A percentile compares a stretch with the other conserved stretches of the same genome.
phyloP scores from a whole-genome alignment of 2,888 invertebrate species.

The Athetis lepigone region DNA sequence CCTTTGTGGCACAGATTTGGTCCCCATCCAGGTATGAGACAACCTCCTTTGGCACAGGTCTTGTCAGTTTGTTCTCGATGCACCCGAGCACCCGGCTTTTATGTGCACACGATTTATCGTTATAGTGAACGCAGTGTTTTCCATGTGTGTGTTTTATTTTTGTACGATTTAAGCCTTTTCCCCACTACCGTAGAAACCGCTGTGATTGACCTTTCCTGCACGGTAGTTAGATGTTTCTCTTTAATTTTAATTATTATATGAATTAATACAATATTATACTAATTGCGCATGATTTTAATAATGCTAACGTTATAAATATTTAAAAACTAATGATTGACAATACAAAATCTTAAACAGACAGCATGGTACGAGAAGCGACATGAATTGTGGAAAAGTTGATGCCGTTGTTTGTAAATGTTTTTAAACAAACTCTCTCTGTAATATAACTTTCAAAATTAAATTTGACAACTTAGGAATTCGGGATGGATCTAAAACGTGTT shows the following conservation, averaged over 20 bases:
- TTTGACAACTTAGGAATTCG: slow-evolving; percentile 10
- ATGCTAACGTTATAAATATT: slow-evolving; percentile 51
- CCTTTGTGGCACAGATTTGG: slow-evolving; percentile 88
- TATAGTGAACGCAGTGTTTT: slow-evolving; percentile 74
- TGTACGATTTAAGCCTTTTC: slow-evolving; percentile 47
- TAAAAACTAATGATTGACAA: slow-evolving; percentile 33
- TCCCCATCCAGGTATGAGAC: slow-evolving; percentile 89
- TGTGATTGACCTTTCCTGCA: slow-evolving; percentile 72
- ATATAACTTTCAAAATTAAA: slow-evolving; percentile 45
- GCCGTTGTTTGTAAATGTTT: slow-evolving; percentile 59
- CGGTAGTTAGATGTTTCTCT: slow-evolving; percentile 71
- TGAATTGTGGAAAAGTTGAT: slow-evolving; percentile 46
- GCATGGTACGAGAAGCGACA: slow-evolving; percentile 61
- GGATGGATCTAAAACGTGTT: slow-evolving; percentile 37
- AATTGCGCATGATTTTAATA: slow-evolving; percentile 66
- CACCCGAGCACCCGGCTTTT: slow-evolving; percentile 86
- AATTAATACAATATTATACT: slow-evolving; percentile 53
- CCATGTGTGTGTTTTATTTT: slow-evolving; percentile 71
- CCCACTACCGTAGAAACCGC: slow-evolving; percentile 50
- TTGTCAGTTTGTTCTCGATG: slow-evolving; percentile 80
- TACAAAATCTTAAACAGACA: slow-evolving; percentile 66
- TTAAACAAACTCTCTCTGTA: slow-evolving; percentile 56
- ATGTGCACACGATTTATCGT: slow-evolving; percentile 81
- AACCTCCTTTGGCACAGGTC: slow-evolving; percentile 83
- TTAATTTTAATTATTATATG: slow-evolving; percentile 50